Base-by-base conservation (phyloP, 2,113 vertebrate genomes). In the Thalassarche chlororhynchos region DNA sequence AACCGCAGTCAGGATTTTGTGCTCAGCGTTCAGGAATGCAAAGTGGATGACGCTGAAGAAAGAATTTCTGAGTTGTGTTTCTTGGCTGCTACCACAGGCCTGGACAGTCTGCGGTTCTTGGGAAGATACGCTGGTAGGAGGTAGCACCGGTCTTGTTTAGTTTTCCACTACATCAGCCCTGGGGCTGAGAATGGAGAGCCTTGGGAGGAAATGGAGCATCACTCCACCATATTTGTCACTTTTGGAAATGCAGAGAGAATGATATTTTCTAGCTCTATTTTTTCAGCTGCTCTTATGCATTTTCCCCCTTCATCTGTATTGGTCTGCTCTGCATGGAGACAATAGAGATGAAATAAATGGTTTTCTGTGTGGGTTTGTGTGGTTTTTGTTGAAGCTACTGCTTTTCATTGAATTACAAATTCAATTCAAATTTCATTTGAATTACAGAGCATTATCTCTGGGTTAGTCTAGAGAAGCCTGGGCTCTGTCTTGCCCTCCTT, bases 261-360 rank as follows among this genome's bases (percentile, higher is more conserved):
- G 5, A 5, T 96, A 93, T 97, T 96, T 97, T 97, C 94, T 97
- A 96, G 91, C 95, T 96, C 91, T 98, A 95, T 93, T 96, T 97
- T 97, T 97, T 94, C 91, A 97, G 75, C 92, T 86, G 86, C 88
- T 97, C 90, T 94, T 96, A 66, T 60, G 86, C 94, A 74, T 98
- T 95, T 96, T 94, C 84, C 51, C 47, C 16, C 72, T 97, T 97
- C 92, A 97, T 98, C 95, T 97, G 84, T 97, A 97, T 97, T 97
- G 93, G 38, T 97, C 91, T 97, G 93, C 77, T 97, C 87, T 93
- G 93, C 79, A 71, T 76, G 61, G 97, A 97, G 94, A 95, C 97
- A 96, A 97, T 92, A 97, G 97, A 98, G 94, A 97, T 98, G 95
- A 97, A 97, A 98, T 96, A 97, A 95, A 97, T 85, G 49, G 16